phyloP scores from a whole-genome alignment of 2,113 vertebrate genomes.

The Festucalex cinctus region DNA sequence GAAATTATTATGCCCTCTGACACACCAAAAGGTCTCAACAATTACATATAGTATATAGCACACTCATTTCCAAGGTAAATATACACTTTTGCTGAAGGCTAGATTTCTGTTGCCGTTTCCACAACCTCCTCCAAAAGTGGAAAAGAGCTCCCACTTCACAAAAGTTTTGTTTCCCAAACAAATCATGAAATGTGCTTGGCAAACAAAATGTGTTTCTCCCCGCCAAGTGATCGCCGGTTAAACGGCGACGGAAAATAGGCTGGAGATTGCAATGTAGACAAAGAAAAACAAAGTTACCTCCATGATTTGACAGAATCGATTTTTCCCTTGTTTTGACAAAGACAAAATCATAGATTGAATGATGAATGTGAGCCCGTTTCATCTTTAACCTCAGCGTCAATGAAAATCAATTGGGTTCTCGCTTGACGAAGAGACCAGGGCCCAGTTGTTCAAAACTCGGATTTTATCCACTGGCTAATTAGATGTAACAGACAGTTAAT shows the following conservation, averaged over 20 bases:
- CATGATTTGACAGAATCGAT: background rate
- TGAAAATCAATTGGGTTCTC: background rate
- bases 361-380: background rate
- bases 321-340: background rate
- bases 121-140: conserved; percentile 14
- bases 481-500: too few relatives aligned
- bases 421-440: background rate
- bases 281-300: background rate
- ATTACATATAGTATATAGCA: conserved; percentile 1
- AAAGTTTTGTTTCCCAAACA: background rate
- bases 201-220: background rate
- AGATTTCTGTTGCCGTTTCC: conserved; percentile 1
- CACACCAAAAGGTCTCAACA: conserved; percentile 8
- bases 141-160: background rate
- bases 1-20: conserved; percentile 20
- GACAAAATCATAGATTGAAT: background rate
- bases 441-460: too few relatives aligned
- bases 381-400: background rate
- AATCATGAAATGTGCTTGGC: conserved; percentile 7
- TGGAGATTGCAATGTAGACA: background rate
- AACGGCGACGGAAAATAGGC: background rate
- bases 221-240: background rate
- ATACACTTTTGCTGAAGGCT: conserved; percentile 27
- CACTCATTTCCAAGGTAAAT: conserved; percentile 33
- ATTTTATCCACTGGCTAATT: too few relatives aligned